Conservation (phyloP, 2,888 invertebrate species). For the Amiota minor region DNA sequence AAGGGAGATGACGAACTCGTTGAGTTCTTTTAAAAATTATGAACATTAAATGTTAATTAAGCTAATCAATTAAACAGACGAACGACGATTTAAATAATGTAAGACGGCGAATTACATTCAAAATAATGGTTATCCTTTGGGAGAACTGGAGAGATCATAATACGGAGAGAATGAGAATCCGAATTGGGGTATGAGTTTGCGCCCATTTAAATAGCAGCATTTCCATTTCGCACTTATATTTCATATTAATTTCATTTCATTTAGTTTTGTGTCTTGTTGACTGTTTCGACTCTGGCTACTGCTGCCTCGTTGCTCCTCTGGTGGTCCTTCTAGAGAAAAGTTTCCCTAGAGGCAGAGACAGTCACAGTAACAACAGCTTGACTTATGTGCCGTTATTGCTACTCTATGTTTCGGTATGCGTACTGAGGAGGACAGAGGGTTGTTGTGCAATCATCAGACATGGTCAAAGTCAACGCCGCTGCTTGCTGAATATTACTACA, state of each 20-base stretch:
- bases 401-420: too few species aligned
- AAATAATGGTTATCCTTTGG: constrained; percentile 13
- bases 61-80: constrained; percentile 59
- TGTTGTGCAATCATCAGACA: not conserved
- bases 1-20: constrained; percentile 5
- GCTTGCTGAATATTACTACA: constrained; percentile 27
- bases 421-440: not conserved
- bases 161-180: too few species aligned
- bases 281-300: constrained; percentile 9
- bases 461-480: constrained; percentile 23
- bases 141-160: not conserved
- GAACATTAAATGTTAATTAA: constrained; percentile 64
- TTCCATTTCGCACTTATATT: constrained; percentile 31
- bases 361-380: not conserved
- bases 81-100: constrained; percentile 38
- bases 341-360: constrained; percentile 4
- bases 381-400: constrained; percentile 2
- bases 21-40: constrained; percentile 58
- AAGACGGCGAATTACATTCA: constrained; percentile 25
- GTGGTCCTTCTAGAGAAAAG: not conserved
- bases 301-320: constrained; percentile 1
- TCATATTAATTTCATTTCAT: constrained; percentile 39
- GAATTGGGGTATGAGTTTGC: not conserved
- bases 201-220: constrained; percentile 4
- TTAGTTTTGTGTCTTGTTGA: constrained; percentile 23